phyloP scores from a whole-genome alignment of 2,888 invertebrate species.

The Drosophila acutilabella region DNA sequence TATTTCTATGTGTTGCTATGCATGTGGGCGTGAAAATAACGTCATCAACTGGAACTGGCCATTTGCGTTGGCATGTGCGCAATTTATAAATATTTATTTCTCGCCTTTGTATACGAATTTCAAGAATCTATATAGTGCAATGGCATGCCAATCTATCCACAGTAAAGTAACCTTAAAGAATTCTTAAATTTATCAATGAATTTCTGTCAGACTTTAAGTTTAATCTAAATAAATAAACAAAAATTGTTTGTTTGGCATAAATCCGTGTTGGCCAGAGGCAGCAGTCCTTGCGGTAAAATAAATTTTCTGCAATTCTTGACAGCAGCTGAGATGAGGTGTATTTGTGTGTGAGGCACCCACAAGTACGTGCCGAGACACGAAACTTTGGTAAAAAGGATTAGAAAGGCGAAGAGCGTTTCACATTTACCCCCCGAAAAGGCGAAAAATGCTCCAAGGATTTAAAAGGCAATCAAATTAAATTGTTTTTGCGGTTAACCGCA shows the following conservation, averaged over 20 bases:
- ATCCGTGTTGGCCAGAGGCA: conserved; percentile 54
- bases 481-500: conserved; percentile 67
- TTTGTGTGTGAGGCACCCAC: conserved; percentile 8
- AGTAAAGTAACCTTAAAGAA: conserved; percentile 46
- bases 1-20: conserved; percentile 21
- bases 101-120: conserved; percentile 49
- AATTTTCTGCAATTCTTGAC: conserved; percentile 74
- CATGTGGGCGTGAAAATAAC: conserved; percentile 49
- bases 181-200: conserved; percentile 69
- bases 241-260: conserved; percentile 54
- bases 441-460: conserved; percentile 59
- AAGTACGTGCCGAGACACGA: conserved; percentile 73
- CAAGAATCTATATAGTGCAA: conserved; percentile 35
- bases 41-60: conserved; percentile 66
- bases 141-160: conserved; percentile 49
- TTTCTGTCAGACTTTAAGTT: conserved; percentile 61
- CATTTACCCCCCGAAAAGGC: background rate
- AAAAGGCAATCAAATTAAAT: conserved; percentile 78
- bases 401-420: conserved; percentile 12
- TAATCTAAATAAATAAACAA: conserved; percentile 64
- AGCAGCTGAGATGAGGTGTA: conserved; percentile 45
- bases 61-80: conserved; percentile 67
- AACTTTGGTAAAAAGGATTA: conserved; percentile 69
- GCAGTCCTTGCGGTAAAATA: conserved; percentile 75
- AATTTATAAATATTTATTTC: conserved; percentile 73